Conservation (phyloP, 1,140 invertebrate species). For the Lucilia cuprina region DNA sequence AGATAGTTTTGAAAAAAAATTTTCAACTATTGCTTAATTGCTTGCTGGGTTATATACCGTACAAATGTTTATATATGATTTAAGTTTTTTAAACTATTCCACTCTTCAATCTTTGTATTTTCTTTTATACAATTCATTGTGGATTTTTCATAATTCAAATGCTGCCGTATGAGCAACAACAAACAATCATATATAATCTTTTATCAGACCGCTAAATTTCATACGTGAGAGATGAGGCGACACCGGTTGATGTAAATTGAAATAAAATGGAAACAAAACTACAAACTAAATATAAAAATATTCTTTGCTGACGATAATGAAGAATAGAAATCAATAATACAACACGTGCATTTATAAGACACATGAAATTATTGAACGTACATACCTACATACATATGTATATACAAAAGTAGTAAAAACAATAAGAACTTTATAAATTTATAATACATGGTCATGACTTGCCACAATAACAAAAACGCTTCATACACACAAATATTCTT, state of each 20-base stretch:
- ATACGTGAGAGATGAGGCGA: conserved; percentile 13
- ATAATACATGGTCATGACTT: conserved; percentile 7
- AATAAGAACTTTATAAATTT: conserved; percentile 2
- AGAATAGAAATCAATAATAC: conserved; percentile 15
- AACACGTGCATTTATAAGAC: neutral
- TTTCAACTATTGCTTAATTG: no score
- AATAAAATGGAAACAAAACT: neutral
- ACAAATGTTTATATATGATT: neutral
- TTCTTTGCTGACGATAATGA: neutral
- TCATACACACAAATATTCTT: neutral
- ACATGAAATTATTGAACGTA: neutral
- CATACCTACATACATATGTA: no score
- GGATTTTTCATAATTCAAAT: neutral
- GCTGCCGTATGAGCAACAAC: conserved; percentile 5
- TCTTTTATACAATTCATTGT: neutral
- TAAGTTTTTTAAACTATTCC: neutral
- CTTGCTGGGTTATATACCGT: neutral
- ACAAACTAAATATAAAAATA: neutral
- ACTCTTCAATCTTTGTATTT: neutral
- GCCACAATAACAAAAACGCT: neutral
- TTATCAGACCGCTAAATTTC: neutral
- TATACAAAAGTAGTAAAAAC: neutral
- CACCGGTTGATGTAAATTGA: neutral
- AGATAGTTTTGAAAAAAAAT: no score
- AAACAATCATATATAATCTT: neutral